Percentiles rank a stretch among this genome's conserved stretches.
These are phyloP conservation scores for Gymnorhina tibicen DNA, from an alignment of 2,113 vertebrate genomes.

Conservation along the genomic window DNA sequence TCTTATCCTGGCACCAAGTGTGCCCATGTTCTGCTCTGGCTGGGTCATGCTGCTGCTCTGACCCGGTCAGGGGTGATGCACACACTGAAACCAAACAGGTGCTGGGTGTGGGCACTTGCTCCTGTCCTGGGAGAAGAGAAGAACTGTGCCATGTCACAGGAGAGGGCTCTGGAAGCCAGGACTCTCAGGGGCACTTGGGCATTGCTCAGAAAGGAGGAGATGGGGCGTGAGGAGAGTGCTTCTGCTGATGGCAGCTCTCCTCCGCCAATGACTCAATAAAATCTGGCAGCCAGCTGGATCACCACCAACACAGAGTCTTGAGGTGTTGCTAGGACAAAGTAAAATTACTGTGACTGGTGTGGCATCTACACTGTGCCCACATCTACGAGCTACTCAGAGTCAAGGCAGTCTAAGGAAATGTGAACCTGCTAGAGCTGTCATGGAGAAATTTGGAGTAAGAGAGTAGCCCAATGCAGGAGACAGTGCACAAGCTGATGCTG, in stretches of 20 bases:
- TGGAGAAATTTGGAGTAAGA: background rate
- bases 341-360: background rate
- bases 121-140: background rate
- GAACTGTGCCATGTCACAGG: background rate
- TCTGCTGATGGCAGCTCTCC: background rate
- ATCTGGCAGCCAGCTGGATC: background rate
- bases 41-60: background rate
- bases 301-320: background rate
- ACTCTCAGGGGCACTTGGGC: background rate
- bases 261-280: background rate
- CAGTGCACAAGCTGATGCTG: background rate
- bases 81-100: background rate
- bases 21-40: background rate
- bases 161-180: background rate
- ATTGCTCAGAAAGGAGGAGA: background rate
- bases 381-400: background rate
- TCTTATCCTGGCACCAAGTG: background rate
- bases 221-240: accelerated
- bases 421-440: background rate
- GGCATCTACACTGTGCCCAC: background rate
- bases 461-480: background rate
- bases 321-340: background rate
- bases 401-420: background rate
- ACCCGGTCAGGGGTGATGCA: background rate
- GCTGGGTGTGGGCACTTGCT: background rate